Evolutionary conservation across 2,797 vertebrate genomes (phyloP).

Genomic region (Prunella strophiata): DNA sequence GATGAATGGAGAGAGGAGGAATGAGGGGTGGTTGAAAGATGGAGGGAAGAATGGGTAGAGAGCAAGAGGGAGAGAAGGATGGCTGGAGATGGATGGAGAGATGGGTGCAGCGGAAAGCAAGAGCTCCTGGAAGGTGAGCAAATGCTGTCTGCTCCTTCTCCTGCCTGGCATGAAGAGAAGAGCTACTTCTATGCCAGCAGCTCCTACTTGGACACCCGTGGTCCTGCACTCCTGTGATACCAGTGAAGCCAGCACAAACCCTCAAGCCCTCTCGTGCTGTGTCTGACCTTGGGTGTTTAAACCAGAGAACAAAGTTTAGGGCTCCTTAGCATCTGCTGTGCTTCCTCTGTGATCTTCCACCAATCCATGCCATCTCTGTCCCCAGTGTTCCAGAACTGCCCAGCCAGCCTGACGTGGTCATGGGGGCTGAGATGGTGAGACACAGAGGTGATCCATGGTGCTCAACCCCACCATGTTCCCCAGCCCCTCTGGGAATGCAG

Average conservation of each 20-base stretch:
- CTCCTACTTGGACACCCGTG: not conserved
- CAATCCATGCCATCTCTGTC: accelerated
- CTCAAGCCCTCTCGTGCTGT: not conserved
- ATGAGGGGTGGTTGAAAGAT: not conserved
- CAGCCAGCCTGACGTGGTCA: not conserved
- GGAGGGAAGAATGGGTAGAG: not conserved
- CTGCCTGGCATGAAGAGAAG: not conserved
- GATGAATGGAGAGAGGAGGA: not conserved
- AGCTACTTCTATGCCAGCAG: not conserved
- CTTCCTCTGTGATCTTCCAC: not conserved
- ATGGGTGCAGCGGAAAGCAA: not conserved
- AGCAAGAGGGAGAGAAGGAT: not conserved
- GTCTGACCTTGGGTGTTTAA: not conserved
- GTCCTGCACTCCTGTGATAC: too few relatives aligned
- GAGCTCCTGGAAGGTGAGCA: not conserved
- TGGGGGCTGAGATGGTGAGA: not conserved
- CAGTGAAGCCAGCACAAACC: not conserved
- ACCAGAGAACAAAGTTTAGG: not conserved
- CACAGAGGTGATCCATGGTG: not conserved
- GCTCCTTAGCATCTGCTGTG: not conserved
- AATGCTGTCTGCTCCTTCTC: not conserved
- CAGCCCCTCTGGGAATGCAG: not conserved
- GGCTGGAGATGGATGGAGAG: not conserved
- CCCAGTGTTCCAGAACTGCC: not conserved
- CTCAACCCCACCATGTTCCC: not conserved